phyloP scores from a whole-genome alignment of 2,888 invertebrate genomes.

The Diogma glabrata region DNA sequence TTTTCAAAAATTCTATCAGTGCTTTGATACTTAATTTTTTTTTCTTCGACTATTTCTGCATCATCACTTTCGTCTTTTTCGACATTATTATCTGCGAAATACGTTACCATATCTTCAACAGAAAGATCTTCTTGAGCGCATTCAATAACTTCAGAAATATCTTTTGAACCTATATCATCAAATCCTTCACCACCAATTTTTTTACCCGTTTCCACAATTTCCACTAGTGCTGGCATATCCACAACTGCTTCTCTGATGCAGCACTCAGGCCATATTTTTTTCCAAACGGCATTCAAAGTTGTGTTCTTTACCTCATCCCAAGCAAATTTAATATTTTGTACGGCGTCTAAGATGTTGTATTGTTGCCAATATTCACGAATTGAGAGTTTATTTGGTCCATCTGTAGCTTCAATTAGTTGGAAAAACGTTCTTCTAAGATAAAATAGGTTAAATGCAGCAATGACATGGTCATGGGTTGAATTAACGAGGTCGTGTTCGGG shows the following conservation, averaged over 20 bases:
- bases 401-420: constrained; percentile 14
- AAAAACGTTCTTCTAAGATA: constrained; percentile 16
- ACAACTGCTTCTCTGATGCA: constrained; percentile 17
- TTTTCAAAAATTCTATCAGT: constrained; percentile 2
- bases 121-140: constrained; percentile 14
- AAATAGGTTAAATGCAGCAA: constrained; percentile 19
- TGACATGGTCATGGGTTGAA: constrained; percentile 20
- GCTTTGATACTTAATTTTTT: constrained; percentile 2
- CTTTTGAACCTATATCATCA: constrained; percentile 18
- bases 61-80: not conserved
- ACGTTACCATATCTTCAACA: no score
- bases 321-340: constrained; percentile 16
- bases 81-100: constrained; percentile 6
- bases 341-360: constrained; percentile 19
- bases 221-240: constrained; percentile 15
- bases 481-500: constrained; percentile 21
- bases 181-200: constrained; percentile 20
- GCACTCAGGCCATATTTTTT: constrained; percentile 17
- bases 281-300: constrained; percentile 19
- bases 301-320: no score
- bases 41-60: no score
- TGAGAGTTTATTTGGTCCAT: constrained; percentile 12
- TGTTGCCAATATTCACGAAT: constrained; percentile 19
- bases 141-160: constrained; percentile 17
- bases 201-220: constrained; percentile 18